Evolutionary conservation across 2,113 vertebrate genomes (phyloP), one percentile per base, ranked within the genome.

Genomic region (Manacus vitellinus): DNA sequence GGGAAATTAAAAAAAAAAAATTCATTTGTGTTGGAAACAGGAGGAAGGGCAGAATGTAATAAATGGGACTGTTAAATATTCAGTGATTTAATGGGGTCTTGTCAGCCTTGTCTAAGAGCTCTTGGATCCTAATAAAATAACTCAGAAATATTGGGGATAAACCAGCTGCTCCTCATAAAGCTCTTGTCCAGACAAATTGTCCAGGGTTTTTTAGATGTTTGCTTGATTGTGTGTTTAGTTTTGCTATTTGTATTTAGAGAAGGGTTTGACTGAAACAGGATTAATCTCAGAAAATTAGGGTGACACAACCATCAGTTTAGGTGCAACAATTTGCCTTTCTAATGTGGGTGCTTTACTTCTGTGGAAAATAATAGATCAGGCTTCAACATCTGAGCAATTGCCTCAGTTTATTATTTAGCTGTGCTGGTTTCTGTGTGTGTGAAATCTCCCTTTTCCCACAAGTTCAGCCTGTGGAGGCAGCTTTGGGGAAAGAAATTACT

Each of bases 401-500:
- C 52, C 77, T 62, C n/a, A 6, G 47, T 84, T 75, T 65, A 4
- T 78, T 72, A 41, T 72, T 66, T 71, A 65, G 56, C 83, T 63
- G 51, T 52, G 56, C 77, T 73, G 68, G 33, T 67, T 96, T 67
- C 85, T 78, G 35, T 92, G 71, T 92, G 71, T 88, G 62, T 8
- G 25, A 87, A 81, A 62, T 79, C 59, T 94, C 81, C 39, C 30
- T 92, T 96, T 97, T 96, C 95, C 94, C 94, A 97, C 96, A 87
- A 59, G 93, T 84, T 74, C 75, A 46, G 83, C 85, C 93, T 66
- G 87, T 80, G 79, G 92, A 96, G 88, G 78, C 92, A 97, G 88
- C 91, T 96, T 85, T 81, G 95, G 97, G 96, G 97, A 97, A 97
- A 96, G 94, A 92, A 97, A 96, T 94, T 30, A 93, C 96, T 98